A percentile compares a stretch with the other conserved stretches of the same genome.
These are phyloP conservation scores for Aphrocallistes beatrix DNA, from an alignment of 37 sponge, comb jelly and placozoan species.

Conservation along the genomic window DNA sequence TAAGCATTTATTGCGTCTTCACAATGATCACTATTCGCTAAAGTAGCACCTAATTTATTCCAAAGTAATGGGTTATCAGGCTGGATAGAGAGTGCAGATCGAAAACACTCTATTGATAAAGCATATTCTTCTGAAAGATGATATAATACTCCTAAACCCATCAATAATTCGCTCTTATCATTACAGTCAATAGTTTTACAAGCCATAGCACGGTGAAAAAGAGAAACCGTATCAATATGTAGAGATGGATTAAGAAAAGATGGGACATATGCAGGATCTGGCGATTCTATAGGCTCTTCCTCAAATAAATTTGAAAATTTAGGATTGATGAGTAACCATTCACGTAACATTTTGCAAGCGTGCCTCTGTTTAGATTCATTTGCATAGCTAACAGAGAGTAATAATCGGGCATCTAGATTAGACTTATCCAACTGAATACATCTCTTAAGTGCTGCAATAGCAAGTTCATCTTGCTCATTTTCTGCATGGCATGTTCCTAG, in stretches of 20 bases:
- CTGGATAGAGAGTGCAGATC: background rate
- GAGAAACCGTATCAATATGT: background rate
- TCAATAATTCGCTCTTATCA: background rate
- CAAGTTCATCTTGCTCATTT: constrained; percentile 73
- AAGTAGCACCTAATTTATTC: constrained; percentile 92
- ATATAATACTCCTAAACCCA: background rate
- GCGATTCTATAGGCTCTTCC: background rate
- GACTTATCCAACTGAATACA: constrained; percentile 48
- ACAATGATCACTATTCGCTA: constrained; percentile 68
- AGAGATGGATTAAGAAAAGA: background rate
- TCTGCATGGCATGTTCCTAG: constrained; percentile 74
- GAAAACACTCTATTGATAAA: background rate
- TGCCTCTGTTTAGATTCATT: constrained; percentile 55
- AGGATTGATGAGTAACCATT: background rate
- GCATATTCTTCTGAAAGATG: background rate
- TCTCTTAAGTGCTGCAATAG: constrained; percentile 82
- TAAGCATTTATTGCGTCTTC: constrained; percentile 83
- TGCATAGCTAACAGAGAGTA: constrained; percentile 77
- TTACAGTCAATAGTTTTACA: background rate
- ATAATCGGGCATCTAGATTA: constrained; percentile 52
- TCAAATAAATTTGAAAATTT: background rate
- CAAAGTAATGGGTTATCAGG: constrained; percentile 53
- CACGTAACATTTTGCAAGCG: background rate
- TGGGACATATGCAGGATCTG: background rate
- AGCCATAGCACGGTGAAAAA: background rate